These are phyloP conservation scores for Chelon auratus DNA, from an alignment of 2,797 vertebrate species.

Conservation along the genomic window DNA sequence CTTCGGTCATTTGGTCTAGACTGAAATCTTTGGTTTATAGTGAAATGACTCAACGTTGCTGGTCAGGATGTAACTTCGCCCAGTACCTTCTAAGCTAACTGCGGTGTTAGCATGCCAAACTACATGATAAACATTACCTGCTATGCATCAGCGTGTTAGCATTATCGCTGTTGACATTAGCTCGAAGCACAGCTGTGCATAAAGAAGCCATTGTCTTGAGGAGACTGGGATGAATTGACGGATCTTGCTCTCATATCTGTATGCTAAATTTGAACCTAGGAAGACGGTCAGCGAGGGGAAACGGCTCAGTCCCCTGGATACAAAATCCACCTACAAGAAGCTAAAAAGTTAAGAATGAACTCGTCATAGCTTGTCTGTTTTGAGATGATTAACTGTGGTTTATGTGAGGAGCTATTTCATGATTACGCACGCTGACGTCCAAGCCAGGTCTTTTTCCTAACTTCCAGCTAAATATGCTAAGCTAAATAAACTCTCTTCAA, in stretches of 20 bases:
- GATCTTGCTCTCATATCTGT: constrained; percentile 1
- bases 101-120: no score
- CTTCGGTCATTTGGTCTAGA: no score
- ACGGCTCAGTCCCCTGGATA: background rate
- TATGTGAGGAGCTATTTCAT: constrained; percentile 4
- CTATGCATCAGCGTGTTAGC: background rate
- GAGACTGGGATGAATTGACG: constrained; percentile 5
- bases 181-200: constrained; percentile 18
- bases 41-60: no score
- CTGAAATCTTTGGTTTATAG: no score
- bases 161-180: background rate
- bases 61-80: background rate
- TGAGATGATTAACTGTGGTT: background rate
- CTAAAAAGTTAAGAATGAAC: background rate
- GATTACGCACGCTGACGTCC: background rate
- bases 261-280: background rate
- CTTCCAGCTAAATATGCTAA: constrained; percentile 16
- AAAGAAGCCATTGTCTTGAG: constrained; percentile 7
- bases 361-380: background rate
- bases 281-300: background rate
- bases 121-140: background rate
- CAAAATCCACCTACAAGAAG: background rate
- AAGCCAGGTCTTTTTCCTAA: constrained; percentile 3
- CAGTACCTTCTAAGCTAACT: no score
- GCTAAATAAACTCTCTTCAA: constrained; percentile 4